These are phyloP conservation scores for Cacatua alba DNA, from an alignment of 2,113 vertebrate species.

Conservation along the genomic window DNA sequence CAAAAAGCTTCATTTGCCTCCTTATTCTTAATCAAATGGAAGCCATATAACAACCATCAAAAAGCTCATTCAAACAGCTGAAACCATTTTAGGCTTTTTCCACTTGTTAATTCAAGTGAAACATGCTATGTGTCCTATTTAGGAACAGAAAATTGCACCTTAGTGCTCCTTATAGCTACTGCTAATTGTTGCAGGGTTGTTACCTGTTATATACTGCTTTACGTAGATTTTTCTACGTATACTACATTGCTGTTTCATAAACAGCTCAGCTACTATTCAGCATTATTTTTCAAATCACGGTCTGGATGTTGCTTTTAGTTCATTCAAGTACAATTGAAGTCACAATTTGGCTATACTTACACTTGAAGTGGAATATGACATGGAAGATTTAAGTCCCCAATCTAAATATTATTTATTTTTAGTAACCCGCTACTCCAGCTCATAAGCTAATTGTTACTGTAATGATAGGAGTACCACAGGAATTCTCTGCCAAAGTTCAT, in stretches of 20 bases:
- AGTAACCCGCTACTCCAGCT: not conserved
- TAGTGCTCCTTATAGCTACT: not conserved
- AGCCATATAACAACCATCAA: not conserved
- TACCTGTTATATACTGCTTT: not conserved
- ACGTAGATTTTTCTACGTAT: not conserved
- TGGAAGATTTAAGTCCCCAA: not conserved
- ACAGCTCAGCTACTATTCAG: not conserved
- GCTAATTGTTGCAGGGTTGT: not conserved
- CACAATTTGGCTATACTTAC: not conserved
- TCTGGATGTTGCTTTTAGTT: not conserved
- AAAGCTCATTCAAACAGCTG: not conserved
- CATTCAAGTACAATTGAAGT: not conserved
- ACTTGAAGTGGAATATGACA: not conserved
- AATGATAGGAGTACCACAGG: not conserved
- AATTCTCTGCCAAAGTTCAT: constrained; percentile 27
- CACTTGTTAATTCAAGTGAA: not conserved
- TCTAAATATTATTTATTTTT: constrained; percentile 9
- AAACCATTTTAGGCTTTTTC: not conserved
- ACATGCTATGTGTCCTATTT: not conserved
- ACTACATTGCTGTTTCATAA: not conserved
- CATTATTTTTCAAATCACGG: not conserved
- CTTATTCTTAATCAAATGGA: not conserved
- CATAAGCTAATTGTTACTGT: constrained; percentile 1
- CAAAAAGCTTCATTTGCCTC: not conserved
- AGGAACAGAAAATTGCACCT: not conserved